Base-by-base conservation (phyloP, 1,140 invertebrate species). In the Euschistus heros region DNA sequence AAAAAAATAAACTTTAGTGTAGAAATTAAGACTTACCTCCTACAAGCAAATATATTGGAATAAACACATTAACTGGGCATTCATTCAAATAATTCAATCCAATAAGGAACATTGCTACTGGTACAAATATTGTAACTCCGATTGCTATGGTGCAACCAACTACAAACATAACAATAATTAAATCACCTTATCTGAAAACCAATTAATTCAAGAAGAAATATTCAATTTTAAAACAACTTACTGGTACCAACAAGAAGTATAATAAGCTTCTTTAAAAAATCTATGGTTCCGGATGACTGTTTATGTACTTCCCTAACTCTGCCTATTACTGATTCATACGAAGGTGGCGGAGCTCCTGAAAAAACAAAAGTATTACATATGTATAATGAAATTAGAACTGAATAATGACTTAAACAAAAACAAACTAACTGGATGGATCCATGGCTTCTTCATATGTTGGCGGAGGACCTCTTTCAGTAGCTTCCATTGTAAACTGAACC, bases 251-350 rank as follows among this genome's bases (percentile, higher is more conserved):
- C 57, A 13, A 67, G 30, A 8, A 67, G 52, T 14, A 67, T 18
- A 54, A 64, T 47, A 2, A 67, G 22, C 24, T 67, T 67, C 64
- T 64, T 67, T 15, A 64, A 13, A 27, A 67, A 67, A 55, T 67
- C 66, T n/a, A 67, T 20, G 10, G 66, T 67, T 18, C 66, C 66
- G 4, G 60, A 63, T 3, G 66, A 67, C 22, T 63, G 37, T 60
- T 64, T 67, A 27, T 67, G 66, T 17, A 55, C 66, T 55, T 67
- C 52, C 10, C 55, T 50, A 46, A 67, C 66, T 46, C 66, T 37
- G 3, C 66, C 66, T 30, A 67, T 54, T 2, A 67, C 22, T 18
- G 66, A 67, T 61, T 67, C 66, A 30, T 67, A 67, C 18, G 66
- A 63, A n/a, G 66, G 66, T 10, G 66, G 66, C 2, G 66, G 66